Percentiles rank a stretch among this genome's conserved stretches.
Conservation (phyloP, 2,888 invertebrate genomes). For the Apomyelois bistriatella region DNA sequence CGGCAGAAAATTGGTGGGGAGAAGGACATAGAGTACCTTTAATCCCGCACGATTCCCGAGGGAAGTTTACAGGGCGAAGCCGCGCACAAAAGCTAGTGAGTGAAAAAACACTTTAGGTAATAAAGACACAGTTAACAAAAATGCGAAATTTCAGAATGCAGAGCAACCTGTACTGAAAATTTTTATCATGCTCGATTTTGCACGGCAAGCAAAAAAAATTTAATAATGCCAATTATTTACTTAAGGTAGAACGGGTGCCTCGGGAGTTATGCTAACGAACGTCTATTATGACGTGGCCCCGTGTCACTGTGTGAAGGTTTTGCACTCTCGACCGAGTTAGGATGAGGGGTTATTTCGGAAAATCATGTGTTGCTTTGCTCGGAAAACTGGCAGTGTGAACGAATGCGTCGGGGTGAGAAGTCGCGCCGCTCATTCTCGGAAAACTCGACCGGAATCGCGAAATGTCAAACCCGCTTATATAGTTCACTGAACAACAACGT, state of each 20-base stretch:
- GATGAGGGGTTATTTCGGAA: conserved; percentile 64
- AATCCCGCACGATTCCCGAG: too few relatives aligned
- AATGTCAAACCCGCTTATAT: conserved; percentile 36
- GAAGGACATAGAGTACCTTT: too few relatives aligned
- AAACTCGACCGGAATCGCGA: conserved; percentile 15
- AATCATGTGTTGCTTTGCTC: conserved; percentile 74
- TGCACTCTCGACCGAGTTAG: conserved; percentile 75
- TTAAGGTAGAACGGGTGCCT: conserved; percentile 48
- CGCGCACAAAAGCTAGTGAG: too few relatives aligned
- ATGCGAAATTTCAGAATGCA: neutral
- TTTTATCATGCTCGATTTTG: conserved; percentile 29
- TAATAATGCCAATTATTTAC: conserved; percentile 68
- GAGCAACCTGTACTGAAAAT: neutral
- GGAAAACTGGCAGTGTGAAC: conserved; percentile 52
- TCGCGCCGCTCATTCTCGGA: conserved; percentile 33
- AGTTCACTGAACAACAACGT: conserved; percentile 45
- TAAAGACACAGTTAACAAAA: neutral
- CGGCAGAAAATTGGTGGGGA: too few relatives aligned
- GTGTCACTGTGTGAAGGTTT: conserved; percentile 79
- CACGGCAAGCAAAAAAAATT: conserved; percentile 48
- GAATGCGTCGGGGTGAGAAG: conserved; percentile 42
- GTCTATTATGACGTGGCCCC: conserved; percentile 68
- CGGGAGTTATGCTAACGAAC: conserved; percentile 71
- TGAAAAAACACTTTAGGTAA: neutral
- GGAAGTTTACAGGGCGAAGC: too few relatives aligned